Evolutionary conservation across 2,797 vertebrate species (phyloP).

Genomic region (Chelonia mydas): DNA sequence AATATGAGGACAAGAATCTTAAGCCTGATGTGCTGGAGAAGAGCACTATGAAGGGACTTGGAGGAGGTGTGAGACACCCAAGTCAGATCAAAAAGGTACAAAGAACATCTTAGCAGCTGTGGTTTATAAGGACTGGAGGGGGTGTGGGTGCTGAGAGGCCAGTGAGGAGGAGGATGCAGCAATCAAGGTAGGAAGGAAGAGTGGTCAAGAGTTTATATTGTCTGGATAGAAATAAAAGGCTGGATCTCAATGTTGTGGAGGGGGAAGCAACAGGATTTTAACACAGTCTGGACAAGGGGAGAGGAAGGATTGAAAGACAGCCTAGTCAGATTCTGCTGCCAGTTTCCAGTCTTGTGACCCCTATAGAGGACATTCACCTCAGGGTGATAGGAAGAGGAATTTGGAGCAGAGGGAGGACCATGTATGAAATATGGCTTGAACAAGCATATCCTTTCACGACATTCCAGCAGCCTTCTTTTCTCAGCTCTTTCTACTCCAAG

Average conservation of each 20-base stretch:
- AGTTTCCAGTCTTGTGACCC: not conserved
- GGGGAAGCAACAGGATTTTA: not conserved
- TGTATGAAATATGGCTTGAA: not conserved
- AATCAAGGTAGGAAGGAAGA: not conserved
- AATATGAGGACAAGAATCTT: not conserved
- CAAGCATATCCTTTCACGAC: not conserved
- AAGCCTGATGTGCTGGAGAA: not conserved
- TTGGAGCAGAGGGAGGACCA: not conserved
- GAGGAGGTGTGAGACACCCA: not conserved
- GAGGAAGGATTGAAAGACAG: not conserved
- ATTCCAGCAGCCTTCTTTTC: not conserved
- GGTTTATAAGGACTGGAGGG: not conserved
- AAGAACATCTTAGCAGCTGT: not conserved
- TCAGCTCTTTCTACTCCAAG: not conserved
- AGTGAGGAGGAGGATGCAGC: not conserved
- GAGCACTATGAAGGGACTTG: not conserved
- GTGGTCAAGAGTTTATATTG: rapidly evolving
- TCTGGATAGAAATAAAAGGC: not conserved
- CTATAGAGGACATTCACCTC: not conserved
- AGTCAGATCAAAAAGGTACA: not conserved
- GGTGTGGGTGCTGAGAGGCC: not conserved
- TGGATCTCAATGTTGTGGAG: not conserved
- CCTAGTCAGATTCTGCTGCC: slow-evolving; percentile 12
- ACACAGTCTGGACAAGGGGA: not conserved
- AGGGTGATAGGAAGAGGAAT: not conserved